Evolutionary conservation across 2,797 vertebrate species (phyloP), one percentile per base, ranked within the genome.

Genomic region (Babyrousa celebensis): DNA sequence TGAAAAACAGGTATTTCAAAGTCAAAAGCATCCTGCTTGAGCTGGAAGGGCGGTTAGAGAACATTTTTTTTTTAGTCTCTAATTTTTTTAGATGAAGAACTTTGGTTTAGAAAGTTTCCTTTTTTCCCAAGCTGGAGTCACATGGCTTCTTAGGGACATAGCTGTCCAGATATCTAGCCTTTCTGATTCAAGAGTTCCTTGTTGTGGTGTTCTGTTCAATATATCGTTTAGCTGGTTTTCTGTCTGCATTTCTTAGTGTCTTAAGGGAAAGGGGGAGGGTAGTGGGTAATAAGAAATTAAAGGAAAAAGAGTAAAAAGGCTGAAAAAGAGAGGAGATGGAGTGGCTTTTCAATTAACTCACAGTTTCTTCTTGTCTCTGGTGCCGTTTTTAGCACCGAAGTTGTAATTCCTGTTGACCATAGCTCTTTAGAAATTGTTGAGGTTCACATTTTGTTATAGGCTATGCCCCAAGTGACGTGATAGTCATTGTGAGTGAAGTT

Each of bases 1-100:
- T 56, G 43, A 91, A 78, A 86, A 52, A 43, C 58, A 72, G 82
- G 48, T 94, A 25, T 92, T 83, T 82, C 68, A 60, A 93, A 78
- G 8, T 70, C 29, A 71, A 60, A 68, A 62, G 23, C 88, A 48
- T 17, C 20, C 54, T 54, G 36, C 21, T 70, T 93, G 56, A 65
- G 67, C 27, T 48, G 17, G 74, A 48, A 93, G 32, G 52, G 32
- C 63, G 67, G 0, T 90, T 43, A 65, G 78, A 87, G 48, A 67
- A 32, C 27, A 20, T 88, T 29, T 43, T 88, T 29, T 43, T 52
- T 86, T 52, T 62, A 25, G 62, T 77, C 71, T 17, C 40, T 70
- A 11, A 21, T 21, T 87, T 80, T 78, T 91, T 83, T 78, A 88
- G 36, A 27, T 32, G 25, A 78, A 15, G 18, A 86, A 20, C 25